Percentiles rank a stretch among this genome's conserved stretches.
Evolutionary conservation across 2,888 invertebrate species (phyloP).

Genomic region (Phaedon cochleariae): DNA sequence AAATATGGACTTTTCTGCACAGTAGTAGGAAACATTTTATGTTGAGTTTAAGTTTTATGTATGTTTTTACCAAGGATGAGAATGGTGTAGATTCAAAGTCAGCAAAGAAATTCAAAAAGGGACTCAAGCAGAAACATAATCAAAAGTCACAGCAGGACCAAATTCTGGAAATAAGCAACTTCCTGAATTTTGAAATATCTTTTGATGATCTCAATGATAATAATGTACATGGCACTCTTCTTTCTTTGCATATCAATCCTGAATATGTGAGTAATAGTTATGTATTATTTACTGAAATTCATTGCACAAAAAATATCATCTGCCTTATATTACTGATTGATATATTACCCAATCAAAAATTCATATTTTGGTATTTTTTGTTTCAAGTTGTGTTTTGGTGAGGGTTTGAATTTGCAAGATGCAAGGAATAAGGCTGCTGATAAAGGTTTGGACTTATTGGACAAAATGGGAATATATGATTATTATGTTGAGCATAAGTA

Average conservation of each 20-base stretch:
- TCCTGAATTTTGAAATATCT: constrained; percentile 44
- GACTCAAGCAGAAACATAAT: constrained; percentile 8
- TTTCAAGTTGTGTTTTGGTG: constrained; percentile 54
- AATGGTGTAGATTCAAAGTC: constrained; percentile 13
- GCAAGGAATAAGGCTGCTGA: constrained; percentile 47
- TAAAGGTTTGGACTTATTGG: constrained; percentile 45
- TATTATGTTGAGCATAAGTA: constrained; percentile 20
- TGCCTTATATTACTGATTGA: too few relatives aligned
- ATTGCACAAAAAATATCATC: too few relatives aligned
- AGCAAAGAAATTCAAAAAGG: constrained; percentile 20
- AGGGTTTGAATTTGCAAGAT: constrained; percentile 40
- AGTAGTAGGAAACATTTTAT: not conserved
- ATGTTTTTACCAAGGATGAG: constrained; percentile 3
- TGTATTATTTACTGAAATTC: too few relatives aligned
- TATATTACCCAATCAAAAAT: not conserved
- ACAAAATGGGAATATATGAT: constrained; percentile 39
- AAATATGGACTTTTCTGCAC: constrained; percentile 15
- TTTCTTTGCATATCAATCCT: constrained; percentile 48
- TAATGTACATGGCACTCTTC: constrained; percentile 40
- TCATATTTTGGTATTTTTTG: constrained; percentile 20
- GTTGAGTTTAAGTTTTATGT: too few relatives aligned
- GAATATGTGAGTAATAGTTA: constrained; percentile 46
- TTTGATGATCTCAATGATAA: constrained; percentile 43
- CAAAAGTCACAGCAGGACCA: constrained; percentile 43
- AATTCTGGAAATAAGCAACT: constrained; percentile 46